Evolutionary conservation across 2,113 vertebrate species (phyloP), one percentile per base, ranked within the genome.

Genomic region (Erpornis zantholeuca): DNA sequence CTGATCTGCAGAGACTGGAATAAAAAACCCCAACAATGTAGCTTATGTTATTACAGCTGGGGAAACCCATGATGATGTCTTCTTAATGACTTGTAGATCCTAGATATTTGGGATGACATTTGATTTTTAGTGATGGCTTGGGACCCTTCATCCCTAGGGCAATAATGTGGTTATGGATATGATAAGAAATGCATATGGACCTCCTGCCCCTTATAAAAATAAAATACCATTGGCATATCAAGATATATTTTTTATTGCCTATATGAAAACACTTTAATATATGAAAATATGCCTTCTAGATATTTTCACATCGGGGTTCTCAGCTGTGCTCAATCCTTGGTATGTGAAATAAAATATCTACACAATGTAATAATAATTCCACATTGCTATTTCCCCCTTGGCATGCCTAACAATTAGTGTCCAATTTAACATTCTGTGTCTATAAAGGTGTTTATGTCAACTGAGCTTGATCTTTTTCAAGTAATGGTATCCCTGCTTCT

Each of bases 221-320:
- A 84, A 81, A 78, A 78, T 47, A 28, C 29, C 24, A 25, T 79
- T 77, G 95, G 22, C 81, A 36, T 82, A 72, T 52, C 45, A 82
- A 77, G 45, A 17, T 79, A 57, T 54, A 72, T 2, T 33, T 76
- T 88, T 86, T 86, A 66, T 92, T 92, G 42, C 54, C 21, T 79
- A 1, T 45, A 82, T 36, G 94, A 86, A 96, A 93, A 70, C 12
- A 73, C 66, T 70, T n/a, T n/a, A n/a, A n/a, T n/a, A n/a, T n/a
- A n/a, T n/a, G n/a, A 83, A 96, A 97, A 86, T 31, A 70, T 82
- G 75, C 57, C 78, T 96, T 94, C 86, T 71, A 90, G 82, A 83
- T 86, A 36, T 66, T 91, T 91, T 91, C 75, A 65, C 47, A 56
- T 73, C 2, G 18, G 25, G 27, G n/a, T 84, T 45, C 25, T 94